A percentile compares a stretch with the other conserved stretches of the same genome.
These are phyloP conservation scores for Prunella strophiata DNA, from an alignment of 2,797 vertebrate species.

Conservation along the genomic window DNA sequence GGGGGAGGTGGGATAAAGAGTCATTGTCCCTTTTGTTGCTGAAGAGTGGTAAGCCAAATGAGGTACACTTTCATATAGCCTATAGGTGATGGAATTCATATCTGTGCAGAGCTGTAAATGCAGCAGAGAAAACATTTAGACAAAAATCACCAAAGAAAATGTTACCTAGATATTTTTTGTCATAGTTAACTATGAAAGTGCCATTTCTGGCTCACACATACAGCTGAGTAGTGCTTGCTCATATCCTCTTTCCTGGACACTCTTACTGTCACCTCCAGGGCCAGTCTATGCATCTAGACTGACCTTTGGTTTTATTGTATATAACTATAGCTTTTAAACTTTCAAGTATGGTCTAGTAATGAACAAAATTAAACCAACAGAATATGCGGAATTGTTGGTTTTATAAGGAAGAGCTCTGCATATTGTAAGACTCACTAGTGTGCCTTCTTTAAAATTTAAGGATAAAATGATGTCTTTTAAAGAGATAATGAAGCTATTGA, in stretches of 20 bases:
- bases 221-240: not conserved
- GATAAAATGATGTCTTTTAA: not conserved
- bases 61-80: not conserved
- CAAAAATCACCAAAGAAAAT: not conserved
- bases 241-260: not conserved
- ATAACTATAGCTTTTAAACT: not conserved
- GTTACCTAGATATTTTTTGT: not conserved
- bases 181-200: not conserved
- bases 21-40: not conserved
- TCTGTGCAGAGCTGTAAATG: not conserved
- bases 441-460: not conserved
- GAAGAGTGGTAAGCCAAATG: not conserved
- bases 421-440: not conserved
- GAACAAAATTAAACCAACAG: not conserved
- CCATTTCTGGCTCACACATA: not conserved
- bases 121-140: not conserved
- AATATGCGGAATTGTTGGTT: not conserved
- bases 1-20: not conserved
- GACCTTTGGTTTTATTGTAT: not conserved
- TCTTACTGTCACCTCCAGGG: not conserved
- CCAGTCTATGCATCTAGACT: not conserved
- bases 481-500: not conserved
- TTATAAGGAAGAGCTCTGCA: rapidly evolving
- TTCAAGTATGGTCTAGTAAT: not conserved
- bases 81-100: rapidly evolving